Evolutionary conservation across 2,797 vertebrate species (phyloP), one percentile per base, ranked within the genome.

Genomic region (Betta splendens): DNA sequence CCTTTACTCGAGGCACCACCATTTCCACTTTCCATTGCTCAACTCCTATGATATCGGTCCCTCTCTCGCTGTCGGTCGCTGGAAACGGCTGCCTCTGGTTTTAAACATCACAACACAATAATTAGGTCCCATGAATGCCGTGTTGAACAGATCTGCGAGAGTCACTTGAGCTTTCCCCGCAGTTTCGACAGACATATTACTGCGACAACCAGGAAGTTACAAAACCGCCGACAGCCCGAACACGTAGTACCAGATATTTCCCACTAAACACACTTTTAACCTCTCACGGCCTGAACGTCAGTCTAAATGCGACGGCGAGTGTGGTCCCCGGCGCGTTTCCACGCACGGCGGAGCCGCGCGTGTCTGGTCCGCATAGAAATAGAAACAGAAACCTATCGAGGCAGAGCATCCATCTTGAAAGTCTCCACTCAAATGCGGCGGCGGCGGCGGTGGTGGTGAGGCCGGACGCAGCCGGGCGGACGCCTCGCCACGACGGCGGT

Each of bases 361-460:
- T 15, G 45, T 9, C 0, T 0, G 5, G 17, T 31, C 40, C 11
- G 5, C 4, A 2, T 11, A 59, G 72, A 89, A 91, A 91, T 78
- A 64, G 89, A 91, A 91, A 91, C 72, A 89, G 89, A 89, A 91
- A 91, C 87, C 86, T 78, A 83, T 77, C 67, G 47, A 60, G 22
- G 18, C 11, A 33, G 4, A 68, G 85, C 85, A 9, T 87, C 89
- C 88, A 91, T 91, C 83, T 91, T 90, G 86, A 70, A 87, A 81
- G 49, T 62, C n/a, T n/a, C 44, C 21, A 54, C 64, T 21, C 13
- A 73, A 67, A 59, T 69, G 68, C 22, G 25, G 68, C 20, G 25
- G 11, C 5, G 20, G 22, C 39, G 33, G 17, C 0, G 20, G 32
- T 35, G 47, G 26, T 22, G 69, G 7, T 11, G n/a, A n/a, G n/a